Evolutionary conservation across 2,113 vertebrate species (phyloP), one percentile per base, ranked within the genome.

Genomic region (Hippopotamus amphibius): DNA sequence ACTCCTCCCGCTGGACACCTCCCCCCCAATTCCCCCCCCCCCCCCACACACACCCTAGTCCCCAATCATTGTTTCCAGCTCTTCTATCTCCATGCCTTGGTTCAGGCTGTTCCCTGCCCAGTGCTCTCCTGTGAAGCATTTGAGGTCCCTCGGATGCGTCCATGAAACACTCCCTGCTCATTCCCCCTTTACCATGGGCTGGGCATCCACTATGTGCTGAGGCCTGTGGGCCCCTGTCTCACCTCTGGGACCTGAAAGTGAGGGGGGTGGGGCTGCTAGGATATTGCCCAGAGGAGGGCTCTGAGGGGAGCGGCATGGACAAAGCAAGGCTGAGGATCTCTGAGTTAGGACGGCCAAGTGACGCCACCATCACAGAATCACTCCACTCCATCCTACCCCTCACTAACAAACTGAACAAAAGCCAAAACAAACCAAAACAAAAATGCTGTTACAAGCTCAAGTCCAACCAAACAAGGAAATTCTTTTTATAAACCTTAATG

Each of bases 401-500:
- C 2, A 16, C 28, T 46, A 71, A 88, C 87, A 81, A 81, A 65
- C 96, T 28, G 69, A 97, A 76, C 57, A 66, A 65, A 82, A 76
- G 28, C 65, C 80, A 68, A 86, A 88, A 83, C 41, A 53, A 86
- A 85, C 41, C 61, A 61, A 92, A 90, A 63, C 66, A 59, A 63
- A 72, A 83, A 82, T 15, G 16, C 80, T 84, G 43, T 48, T 71
- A 46, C 37, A 50, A 93, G 95, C 37, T 65, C 76, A 48, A 77
- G 37, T 92, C 37, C 30, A 71, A 74, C 57, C 80, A 80, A 95
- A 92, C 74, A 90, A 63, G 59, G 65, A 79, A 33, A 80, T 91
- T 41, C 50, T 79, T 88, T 93, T 90, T 81, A 76, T 76, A 94
- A 85, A 65, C 46, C 57, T 90, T 97, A 72, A 83, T 86, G n/a